phyloP scores from a whole-genome alignment of 1,140 invertebrate species.

The Drosophila watanabei region DNA sequence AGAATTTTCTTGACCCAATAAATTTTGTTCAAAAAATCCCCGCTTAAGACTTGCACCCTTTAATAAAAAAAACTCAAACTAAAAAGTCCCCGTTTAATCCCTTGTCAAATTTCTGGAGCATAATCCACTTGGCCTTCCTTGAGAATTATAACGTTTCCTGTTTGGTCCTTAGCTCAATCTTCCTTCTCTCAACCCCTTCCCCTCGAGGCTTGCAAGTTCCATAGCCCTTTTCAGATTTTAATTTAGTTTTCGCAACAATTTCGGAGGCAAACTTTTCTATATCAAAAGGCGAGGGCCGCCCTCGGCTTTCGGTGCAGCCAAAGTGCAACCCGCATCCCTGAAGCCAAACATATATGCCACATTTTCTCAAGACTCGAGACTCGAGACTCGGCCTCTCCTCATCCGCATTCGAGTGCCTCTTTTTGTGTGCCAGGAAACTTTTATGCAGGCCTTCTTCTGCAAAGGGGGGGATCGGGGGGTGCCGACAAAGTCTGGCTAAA shows the following conservation, averaged over 20 bases:
- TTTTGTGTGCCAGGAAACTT: conserved; percentile 31
- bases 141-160: conserved; percentile 32
- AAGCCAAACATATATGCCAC: conserved; percentile 8
- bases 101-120: conserved; percentile 37
- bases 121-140: conserved; percentile 48
- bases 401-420: conserved; percentile 50
- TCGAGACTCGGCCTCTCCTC: conserved; percentile 37
- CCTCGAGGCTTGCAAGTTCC: conserved; percentile 8
- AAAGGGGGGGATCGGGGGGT: background rate
- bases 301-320: conserved; percentile 35
- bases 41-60: background rate
- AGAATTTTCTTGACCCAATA: conserved; percentile 5
- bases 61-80: background rate
- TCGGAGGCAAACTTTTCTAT: conserved; percentile 73
- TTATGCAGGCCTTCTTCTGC: conserved; percentile 42
- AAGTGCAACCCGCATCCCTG: conserved; percentile 47
- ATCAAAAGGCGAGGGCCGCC: conserved; percentile 37
- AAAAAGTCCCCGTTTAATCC: conserved; percentile 3
- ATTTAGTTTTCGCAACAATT: conserved; percentile 80
- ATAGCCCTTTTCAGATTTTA: conserved; percentile 73
- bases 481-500: conserved; percentile 30
- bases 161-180: conserved; percentile 28
- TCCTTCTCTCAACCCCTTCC: background rate
- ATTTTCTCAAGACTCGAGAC: conserved; percentile 19
- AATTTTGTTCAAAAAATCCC: background rate